Evolutionary conservation across 2,888 invertebrate genomes (phyloP).

Genomic region (Candidula unifasciata): DNA sequence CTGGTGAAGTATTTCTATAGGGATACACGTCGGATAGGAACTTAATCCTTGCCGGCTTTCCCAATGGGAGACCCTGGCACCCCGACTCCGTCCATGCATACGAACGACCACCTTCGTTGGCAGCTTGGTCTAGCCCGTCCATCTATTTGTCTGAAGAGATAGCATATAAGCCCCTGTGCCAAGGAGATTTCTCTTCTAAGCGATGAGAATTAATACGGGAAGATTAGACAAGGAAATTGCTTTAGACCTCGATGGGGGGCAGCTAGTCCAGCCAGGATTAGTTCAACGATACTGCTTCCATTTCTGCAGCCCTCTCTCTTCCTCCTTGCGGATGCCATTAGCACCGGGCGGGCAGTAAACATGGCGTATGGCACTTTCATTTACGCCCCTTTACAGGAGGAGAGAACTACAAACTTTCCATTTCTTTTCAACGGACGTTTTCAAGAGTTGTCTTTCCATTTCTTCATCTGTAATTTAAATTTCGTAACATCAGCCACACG

Average conservation of each 20-base stretch:
- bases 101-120: constrained; percentile 47
- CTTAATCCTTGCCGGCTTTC: constrained; percentile 44
- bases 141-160: constrained; percentile 58
- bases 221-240: constrained; percentile 68
- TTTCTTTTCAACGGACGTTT: not conserved
- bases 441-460: not conserved
- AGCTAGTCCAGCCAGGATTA: constrained; percentile 50
- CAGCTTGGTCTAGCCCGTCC: constrained; percentile 44
- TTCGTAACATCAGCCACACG: not conserved
- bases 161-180: constrained; percentile 52
- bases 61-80: constrained; percentile 39
- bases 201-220: constrained; percentile 60
- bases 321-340: constrained; percentile 54
- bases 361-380: constrained; percentile 43
- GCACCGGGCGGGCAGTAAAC: constrained; percentile 53
- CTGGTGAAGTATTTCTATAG: constrained; percentile 36
- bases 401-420: not conserved
- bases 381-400: constrained; percentile 32
- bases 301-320: constrained; percentile 50
- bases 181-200: constrained; percentile 42
- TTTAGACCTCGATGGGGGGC: constrained; percentile 62
- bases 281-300: constrained; percentile 53
- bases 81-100: constrained; percentile 48
- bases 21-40: constrained; percentile 36
- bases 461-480: not conserved